Conservation (phyloP, 2,888 invertebrate genomes). For the Zootermopsis nevadensis region DNA sequence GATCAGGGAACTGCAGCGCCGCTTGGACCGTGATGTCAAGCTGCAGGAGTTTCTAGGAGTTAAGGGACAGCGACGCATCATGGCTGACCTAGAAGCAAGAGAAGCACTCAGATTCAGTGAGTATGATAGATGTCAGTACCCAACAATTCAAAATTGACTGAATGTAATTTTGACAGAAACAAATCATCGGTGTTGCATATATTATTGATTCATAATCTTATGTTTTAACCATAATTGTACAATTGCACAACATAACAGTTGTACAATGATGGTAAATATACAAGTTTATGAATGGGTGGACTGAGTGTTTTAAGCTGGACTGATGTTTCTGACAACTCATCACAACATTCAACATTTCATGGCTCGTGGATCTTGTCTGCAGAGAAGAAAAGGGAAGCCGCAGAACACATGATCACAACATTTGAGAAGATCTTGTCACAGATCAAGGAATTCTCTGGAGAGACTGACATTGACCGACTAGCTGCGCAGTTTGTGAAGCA, state of each 20-base stretch:
- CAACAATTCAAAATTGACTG: no score
- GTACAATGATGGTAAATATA: no score
- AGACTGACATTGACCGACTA: constrained; percentile 64
- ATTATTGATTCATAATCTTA: no score
- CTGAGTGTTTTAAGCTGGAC: no score
- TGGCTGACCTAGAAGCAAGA: constrained; percentile 79
- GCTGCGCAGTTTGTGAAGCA: constrained; percentile 82
- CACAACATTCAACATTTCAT: no score
- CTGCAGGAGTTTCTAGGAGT: constrained; percentile 86
- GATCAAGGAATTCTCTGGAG: constrained; percentile 68
- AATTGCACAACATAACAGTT: no score
- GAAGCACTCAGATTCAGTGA: constrained; percentile 60
- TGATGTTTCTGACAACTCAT: no score
- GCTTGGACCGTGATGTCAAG: constrained; percentile 86
- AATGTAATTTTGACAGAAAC: no score
- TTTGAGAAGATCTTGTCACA: constrained; percentile 81
- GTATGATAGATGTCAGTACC: neutral
- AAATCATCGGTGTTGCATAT: no score
- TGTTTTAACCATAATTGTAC: no score
- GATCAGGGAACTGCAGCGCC: constrained; percentile 87
- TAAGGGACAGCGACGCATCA: constrained; percentile 83
- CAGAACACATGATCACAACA: constrained; percentile 76
- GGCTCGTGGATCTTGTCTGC: constrained; percentile 7
- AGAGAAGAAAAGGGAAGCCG: constrained; percentile 73
- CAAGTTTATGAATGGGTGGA: no score